phyloP scores from a whole-genome alignment of 2,113 vertebrate genomes.

The Atractosteus spatula region DNA sequence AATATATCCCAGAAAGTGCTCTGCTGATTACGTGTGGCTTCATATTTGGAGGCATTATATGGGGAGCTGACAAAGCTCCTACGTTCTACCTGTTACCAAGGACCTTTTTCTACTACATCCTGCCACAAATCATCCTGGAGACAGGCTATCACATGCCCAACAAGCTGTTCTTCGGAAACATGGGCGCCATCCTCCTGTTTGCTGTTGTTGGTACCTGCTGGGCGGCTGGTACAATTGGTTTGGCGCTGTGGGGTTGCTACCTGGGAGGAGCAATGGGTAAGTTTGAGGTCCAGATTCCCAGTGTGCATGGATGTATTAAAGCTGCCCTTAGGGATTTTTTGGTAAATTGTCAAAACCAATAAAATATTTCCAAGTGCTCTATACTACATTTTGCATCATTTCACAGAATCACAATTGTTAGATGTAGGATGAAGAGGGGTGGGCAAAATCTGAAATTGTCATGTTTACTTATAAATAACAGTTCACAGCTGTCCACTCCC shows the following conservation, averaged over 20 bases:
- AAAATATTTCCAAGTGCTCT: no score
- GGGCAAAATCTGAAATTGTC: no score
- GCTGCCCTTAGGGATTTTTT: no score
- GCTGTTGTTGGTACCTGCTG: slow-evolving; percentile 89
- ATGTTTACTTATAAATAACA: no score
- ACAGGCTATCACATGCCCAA: slow-evolving; percentile 96
- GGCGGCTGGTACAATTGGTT: slow-evolving; percentile 84
- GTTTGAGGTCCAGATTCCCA: slow-evolving; percentile 11
- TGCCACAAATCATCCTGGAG: slow-evolving; percentile 92
- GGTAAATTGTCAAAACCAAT: no score
- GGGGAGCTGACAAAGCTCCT: slow-evolving; percentile 79
- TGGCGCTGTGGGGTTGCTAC: slow-evolving; percentile 88
- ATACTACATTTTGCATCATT: no score
- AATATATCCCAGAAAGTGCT: slow-evolving; percentile 84
- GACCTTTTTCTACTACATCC: slow-evolving; percentile 86
- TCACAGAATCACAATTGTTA: no score
- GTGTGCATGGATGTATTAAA: no score
- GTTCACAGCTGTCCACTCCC: no score
- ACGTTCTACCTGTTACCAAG: slow-evolving; percentile 80
- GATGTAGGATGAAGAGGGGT: no score
- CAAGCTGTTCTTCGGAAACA: slow-evolving; percentile 88
- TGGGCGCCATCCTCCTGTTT: slow-evolving; percentile 86
- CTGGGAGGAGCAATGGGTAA: slow-evolving; percentile 89
- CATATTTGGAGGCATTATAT: slow-evolving; percentile 83
- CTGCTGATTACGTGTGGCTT: slow-evolving; percentile 88